Percentiles rank a stretch among this genome's conserved stretches.
phyloP scores from a whole-genome alignment of 2,888 invertebrate genomes.

The Drosophila cognata region DNA sequence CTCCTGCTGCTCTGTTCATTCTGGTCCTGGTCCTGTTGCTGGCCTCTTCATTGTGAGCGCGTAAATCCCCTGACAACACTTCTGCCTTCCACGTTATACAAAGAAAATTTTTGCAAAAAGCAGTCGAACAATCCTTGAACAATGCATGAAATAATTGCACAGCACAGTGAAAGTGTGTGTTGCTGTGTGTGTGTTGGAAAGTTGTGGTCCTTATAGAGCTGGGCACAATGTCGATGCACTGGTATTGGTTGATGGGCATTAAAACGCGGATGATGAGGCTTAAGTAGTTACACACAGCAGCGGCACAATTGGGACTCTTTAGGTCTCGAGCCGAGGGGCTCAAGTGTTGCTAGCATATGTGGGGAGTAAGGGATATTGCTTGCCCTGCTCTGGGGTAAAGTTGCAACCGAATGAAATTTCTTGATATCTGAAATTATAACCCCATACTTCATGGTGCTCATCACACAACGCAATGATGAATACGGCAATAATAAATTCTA shows the following conservation, averaged over 20 bases:
- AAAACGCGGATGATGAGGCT: slow-evolving; percentile 75
- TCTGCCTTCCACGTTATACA: slow-evolving; percentile 59
- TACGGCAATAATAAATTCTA: slow-evolving; percentile 24
- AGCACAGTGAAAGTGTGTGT: slow-evolving; percentile 31
- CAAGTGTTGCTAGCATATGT: slow-evolving; percentile 69
- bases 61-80: slow-evolving; percentile 80
- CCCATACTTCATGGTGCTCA: slow-evolving; percentile 18
- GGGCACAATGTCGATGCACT: slow-evolving; percentile 51
- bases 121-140: slow-evolving; percentile 71
- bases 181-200: slow-evolving; percentile 20
- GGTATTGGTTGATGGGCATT: slow-evolving; percentile 68
- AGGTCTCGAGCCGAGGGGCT: slow-evolving; percentile 47
- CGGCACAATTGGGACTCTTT: slow-evolving; percentile 61
- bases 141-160: slow-evolving; percentile 77
- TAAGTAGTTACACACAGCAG: slow-evolving; percentile 66
- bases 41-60: slow-evolving; percentile 62
- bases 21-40: slow-evolving; percentile 28
- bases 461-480: slow-evolving; percentile 22
- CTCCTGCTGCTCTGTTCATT: slow-evolving; percentile 10
- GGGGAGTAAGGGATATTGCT: slow-evolving; percentile 37
- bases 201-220: slow-evolving; percentile 52
- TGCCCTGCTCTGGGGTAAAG: slow-evolving; percentile 3
- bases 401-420: slow-evolving; percentile 27
- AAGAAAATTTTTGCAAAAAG: slow-evolving; percentile 69
- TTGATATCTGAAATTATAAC: slow-evolving; percentile 37